Conservation (phyloP, 2,113 vertebrate species). For the Trematocara zebra region DNA sequence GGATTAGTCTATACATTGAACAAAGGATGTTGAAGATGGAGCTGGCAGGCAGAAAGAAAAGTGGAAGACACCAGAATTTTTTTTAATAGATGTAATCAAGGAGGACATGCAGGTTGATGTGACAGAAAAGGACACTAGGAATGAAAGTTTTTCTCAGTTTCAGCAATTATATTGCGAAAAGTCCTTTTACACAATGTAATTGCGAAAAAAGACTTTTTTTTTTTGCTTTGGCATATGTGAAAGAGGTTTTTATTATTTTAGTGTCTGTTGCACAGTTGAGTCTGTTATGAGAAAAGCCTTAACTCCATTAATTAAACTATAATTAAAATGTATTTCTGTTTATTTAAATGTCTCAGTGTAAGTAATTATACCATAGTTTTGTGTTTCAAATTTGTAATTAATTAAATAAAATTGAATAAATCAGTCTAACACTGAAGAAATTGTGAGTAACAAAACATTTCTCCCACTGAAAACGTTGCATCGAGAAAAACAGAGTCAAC, state of each 20-base stretch:
- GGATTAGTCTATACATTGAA: not conserved
- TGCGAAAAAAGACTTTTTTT: not conserved
- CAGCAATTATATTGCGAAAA: not conserved
- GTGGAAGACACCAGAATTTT: not conserved
- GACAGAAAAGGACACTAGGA: not conserved
- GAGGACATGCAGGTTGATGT: not conserved
- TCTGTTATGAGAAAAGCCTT: not conserved
- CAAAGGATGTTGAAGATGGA: not conserved
- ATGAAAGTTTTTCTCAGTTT: not conserved
- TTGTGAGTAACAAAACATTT: not conserved
- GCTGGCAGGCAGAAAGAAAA: not conserved
- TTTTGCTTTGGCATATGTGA: not conserved
- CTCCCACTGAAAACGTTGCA: not conserved
- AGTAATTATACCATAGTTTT: not conserved
- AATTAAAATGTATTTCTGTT: not conserved
- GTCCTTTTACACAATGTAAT: not conserved
- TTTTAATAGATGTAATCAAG: fast-evolving
- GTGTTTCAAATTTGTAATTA: not conserved
- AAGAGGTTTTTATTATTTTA: not conserved
- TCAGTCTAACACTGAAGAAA: not conserved
- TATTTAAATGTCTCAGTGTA: not conserved
- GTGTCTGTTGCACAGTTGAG: not conserved
- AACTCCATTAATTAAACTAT: not conserved
- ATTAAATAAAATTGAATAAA: not conserved
- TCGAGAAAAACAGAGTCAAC: not conserved